Conservation (phyloP, 2,113 vertebrate genomes). For the Ammodytes marinus region DNA sequence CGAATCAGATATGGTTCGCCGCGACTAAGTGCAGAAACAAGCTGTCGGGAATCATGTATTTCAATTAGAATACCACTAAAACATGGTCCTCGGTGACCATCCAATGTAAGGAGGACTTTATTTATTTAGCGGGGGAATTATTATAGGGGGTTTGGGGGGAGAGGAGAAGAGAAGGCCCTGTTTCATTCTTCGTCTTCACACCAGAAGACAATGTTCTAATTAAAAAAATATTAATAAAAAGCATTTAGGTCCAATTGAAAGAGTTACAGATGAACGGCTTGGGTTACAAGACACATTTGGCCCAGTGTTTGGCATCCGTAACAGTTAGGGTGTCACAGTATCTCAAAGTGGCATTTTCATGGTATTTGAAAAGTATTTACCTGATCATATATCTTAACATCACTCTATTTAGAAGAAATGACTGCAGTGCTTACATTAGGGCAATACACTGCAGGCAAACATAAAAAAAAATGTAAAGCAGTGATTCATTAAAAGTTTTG, state of each 20-base stretch:
- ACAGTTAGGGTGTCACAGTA: not conserved
- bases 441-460: too few species aligned
- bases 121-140: conserved; percentile 91
- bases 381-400: not conserved
- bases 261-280: conserved; percentile 29
- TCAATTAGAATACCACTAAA: conserved; percentile 95
- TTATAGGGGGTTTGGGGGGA: conserved; percentile 60
- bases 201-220: conserved; percentile 59
- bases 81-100: conserved; percentile 89
- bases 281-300: not conserved
- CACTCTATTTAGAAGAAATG: not conserved
- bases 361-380: not conserved
- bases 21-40: conserved; percentile 91
- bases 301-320: not conserved
- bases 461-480: too few species aligned
- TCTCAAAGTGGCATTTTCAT: not conserved
- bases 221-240: conserved; percentile 40
- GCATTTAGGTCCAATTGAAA: conserved; percentile 37
- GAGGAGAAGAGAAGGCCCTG: not conserved
- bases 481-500: too few species aligned
- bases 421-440: too few species aligned
- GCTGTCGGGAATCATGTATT: conserved; percentile 90
- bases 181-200: conserved; percentile 43
- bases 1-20: conserved; percentile 98
- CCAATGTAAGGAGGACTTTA: conserved; percentile 90